A percentile compares a stretch with the other conserved stretches of the same genome.
Evolutionary conservation across 2,113 vertebrate species (phyloP).

Genomic region (Oxygymnocypris stewartii): DNA sequence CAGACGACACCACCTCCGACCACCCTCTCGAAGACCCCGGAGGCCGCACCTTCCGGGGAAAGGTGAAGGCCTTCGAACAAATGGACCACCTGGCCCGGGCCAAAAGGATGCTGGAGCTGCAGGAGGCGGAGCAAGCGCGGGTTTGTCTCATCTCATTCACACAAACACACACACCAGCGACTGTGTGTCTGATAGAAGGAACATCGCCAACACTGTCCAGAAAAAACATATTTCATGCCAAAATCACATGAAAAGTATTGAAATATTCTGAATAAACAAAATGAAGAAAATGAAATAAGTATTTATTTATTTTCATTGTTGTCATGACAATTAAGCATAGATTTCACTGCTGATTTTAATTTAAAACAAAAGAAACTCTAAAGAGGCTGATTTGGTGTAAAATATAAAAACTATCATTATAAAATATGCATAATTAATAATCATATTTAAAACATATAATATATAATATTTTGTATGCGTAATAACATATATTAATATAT

Average conservation of each 20-base stretch:
- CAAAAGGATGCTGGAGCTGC: conserved; percentile 93
- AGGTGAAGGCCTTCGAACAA: conserved; percentile 97
- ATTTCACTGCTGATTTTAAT: too few relatives aligned
- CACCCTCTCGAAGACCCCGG: conserved; percentile 71
- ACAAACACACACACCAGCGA: background rate
- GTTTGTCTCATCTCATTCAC: conserved; percentile 64
- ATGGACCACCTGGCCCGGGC: conserved; percentile 92
- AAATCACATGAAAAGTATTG: background rate
- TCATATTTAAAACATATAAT: too few relatives aligned
- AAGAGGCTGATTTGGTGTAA: too few relatives aligned
- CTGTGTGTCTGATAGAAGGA: background rate
- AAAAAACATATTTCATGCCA: background rate
- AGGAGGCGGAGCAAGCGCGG: conserved; percentile 93
- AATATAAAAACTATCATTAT: too few relatives aligned
- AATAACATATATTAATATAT: too few relatives aligned
- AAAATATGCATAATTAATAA: too few relatives aligned
- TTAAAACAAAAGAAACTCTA: too few relatives aligned
- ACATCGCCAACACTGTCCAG: background rate
- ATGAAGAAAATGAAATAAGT: background rate
- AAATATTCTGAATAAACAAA: background rate
- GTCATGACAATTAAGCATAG: conserved; percentile 24
- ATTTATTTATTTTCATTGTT: background rate
- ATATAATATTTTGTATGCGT: too few relatives aligned
- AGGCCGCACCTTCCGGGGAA: conserved; percentile 88
- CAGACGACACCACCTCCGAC: conserved; percentile 65